These are phyloP conservation scores for Anolis apletophallus DNA, from an alignment of 2,797 vertebrate genomes.

Conservation along the genomic window DNA sequence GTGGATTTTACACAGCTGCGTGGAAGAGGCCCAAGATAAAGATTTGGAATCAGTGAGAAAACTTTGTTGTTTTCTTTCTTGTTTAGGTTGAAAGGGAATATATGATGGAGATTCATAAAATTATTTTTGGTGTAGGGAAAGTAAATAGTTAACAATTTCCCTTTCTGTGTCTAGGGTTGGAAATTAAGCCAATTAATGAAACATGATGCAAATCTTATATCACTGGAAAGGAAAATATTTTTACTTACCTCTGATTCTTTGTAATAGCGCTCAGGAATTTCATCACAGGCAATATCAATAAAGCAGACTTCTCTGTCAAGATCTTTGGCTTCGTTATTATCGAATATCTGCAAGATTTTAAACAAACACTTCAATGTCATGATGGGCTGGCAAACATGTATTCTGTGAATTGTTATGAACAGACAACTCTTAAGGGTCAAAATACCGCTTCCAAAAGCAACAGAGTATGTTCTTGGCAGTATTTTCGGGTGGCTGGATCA, in stretches of 20 bases:
- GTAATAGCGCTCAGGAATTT: constrained; percentile 94
- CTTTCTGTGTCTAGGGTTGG: too few relatives aligned
- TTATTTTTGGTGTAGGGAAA: too few relatives aligned
- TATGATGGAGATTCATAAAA: too few relatives aligned
- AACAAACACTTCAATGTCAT: constrained; percentile 41
- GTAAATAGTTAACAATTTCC: too few relatives aligned
- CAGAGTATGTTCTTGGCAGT: constrained; percentile 11
- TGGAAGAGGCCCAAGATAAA: background rate
- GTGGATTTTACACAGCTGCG: background rate
- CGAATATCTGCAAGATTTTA: constrained; percentile 89
- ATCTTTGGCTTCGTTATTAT: constrained; percentile 87
- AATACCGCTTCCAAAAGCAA: background rate
- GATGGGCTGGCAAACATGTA: constrained; percentile 8
- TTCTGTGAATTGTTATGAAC: background rate
- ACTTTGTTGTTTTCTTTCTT: background rate
- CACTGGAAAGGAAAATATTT: background rate
- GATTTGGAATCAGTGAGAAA: background rate
- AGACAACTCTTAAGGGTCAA: background rate
- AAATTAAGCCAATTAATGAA: too few relatives aligned
- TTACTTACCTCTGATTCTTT: constrained; percentile 93
- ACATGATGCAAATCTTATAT: background rate
- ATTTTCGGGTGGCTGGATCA: background rate
- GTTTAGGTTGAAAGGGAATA: background rate
- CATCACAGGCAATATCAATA: constrained; percentile 92
- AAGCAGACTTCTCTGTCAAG: constrained; percentile 91